Evolutionary conservation across 2,113 vertebrate species (phyloP).

Genomic region (Drymodes brunneopygia): DNA sequence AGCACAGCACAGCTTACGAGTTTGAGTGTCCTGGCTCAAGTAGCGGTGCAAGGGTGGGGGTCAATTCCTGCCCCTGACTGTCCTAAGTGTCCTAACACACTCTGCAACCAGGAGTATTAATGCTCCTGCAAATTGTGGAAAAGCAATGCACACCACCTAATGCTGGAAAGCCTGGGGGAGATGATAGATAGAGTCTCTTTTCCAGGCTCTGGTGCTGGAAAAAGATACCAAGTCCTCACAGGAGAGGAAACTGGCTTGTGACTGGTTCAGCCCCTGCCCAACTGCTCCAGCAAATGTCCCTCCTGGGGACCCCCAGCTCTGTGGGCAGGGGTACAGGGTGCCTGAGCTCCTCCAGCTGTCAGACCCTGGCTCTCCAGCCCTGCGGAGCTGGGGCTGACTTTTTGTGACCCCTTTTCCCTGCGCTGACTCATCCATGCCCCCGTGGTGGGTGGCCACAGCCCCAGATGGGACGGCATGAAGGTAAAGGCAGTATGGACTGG

Average conservation of each 20-base stretch:
- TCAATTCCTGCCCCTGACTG: not conserved
- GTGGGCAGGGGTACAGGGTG: not conserved
- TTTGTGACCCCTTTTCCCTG: not conserved
- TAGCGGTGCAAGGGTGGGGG: not conserved
- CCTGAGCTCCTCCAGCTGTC: not conserved
- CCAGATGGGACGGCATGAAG: not conserved
- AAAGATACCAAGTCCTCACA: not conserved
- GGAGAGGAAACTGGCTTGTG: not conserved
- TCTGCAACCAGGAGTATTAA: not conserved
- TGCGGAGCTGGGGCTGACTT: not conserved
- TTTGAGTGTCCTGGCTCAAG: not conserved
- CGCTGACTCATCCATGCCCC: not conserved
- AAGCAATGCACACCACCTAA: not conserved
- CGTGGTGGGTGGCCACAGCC: not conserved
- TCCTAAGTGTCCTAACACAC: not conserved
- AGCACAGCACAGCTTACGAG: fast-evolving
- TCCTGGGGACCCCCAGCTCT: not conserved
- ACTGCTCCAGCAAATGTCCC: not conserved
- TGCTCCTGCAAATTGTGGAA: not conserved
- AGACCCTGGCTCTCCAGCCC: not conserved
- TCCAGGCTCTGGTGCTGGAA: not conserved
- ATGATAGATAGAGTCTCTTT: not conserved
- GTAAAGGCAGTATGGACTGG: constrained; percentile 39
- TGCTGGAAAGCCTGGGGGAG: not conserved
- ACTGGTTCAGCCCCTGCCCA: not conserved